phyloP scores from a whole-genome alignment of 2,888 invertebrate genomes.

The Orgyia antiqua region DNA sequence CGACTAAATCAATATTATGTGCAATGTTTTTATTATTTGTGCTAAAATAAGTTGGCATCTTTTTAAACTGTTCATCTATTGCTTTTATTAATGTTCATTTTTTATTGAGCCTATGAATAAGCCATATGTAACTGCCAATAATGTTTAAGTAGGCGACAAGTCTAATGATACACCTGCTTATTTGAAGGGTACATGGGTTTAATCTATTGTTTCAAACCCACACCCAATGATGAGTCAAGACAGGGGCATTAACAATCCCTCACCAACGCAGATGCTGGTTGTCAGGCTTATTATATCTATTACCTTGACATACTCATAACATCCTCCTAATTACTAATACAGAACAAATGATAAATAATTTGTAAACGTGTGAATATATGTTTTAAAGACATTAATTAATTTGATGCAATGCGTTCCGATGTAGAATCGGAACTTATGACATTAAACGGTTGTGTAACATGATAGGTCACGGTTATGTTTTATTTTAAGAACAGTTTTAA shows the following conservation, averaged over 20 bases:
- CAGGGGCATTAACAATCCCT: neutral
- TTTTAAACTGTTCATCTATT: too few relatives aligned
- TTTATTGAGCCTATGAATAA: too few relatives aligned
- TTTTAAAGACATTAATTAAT: slow-evolving; percentile 15
- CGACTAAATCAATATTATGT: too few relatives aligned
- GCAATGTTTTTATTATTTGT: too few relatives aligned
- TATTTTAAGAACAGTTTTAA: too few relatives aligned
- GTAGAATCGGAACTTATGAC: too few relatives aligned
- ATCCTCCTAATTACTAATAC: slow-evolving; percentile 18
- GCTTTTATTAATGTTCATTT: too few relatives aligned
- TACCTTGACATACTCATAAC: slow-evolving; percentile 28
- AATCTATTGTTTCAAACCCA: slow-evolving; percentile 22
- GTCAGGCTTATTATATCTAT: slow-evolving; percentile 11
- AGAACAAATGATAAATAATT: slow-evolving; percentile 21
- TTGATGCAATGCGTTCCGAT: slow-evolving; percentile 5
- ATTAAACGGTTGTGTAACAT: slow-evolving; percentile 6
- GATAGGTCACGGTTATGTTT: slow-evolving; percentile 19
- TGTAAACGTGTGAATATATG: slow-evolving; percentile 16
- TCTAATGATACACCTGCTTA: slow-evolving; percentile 21
- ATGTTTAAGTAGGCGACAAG: slow-evolving; percentile 10
- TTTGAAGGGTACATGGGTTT: slow-evolving; percentile 2
- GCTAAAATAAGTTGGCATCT: too few relatives aligned
- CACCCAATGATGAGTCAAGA: slow-evolving; percentile 24
- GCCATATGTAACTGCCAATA: neutral
- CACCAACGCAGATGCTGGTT: slow-evolving; percentile 1